Base-by-base conservation (phyloP, 2,888 invertebrate species). In the Euphydryas editha region DNA sequence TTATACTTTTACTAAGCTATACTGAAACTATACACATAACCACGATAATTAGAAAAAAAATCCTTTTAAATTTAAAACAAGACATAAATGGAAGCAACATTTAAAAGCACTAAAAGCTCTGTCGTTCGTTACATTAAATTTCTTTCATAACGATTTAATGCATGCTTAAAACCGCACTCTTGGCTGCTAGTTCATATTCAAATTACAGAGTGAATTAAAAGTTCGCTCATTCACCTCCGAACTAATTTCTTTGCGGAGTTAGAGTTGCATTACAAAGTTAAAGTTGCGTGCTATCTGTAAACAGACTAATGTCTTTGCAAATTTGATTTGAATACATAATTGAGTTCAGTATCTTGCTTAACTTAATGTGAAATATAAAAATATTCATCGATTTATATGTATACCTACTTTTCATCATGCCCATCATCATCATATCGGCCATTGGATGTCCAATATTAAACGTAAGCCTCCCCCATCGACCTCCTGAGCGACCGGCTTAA, bases 171-270 rank as follows among this genome's bases (percentile, higher is more conserved):
- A 55, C 42, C 61, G 39, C 55, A 51, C 51, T 24, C 56, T 37
- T 51, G 10, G 30, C 42, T 58, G 49, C 30, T 68, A 57, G 65
- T 59, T 44, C 42, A 62, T 62, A 65, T 69, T 65, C 59, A 68
- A 56, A 65, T 65, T 62, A 59, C 44, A 20, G 49, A 62, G 59
- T 60, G 65, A 69, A 69, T 69, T 69, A 69, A 69, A 65, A 69
- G 62, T 69, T 65, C 44, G 46, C 47, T 59, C 62, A 59, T 62
- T 68, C 62, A 65, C 62, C 65, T 57, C 21, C 55, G 54, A 42
- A 59, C 54, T 68, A 59, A 60, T 69, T 60, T 65, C 62, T 65
- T 57, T 65, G 13, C 42, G 44, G 30, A 30, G 30, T 30, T 64
- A 49, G 49, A 54, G 36, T 30, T 54, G 36, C 54, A 54, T 17